Evolutionary conservation across 2,797 vertebrate species (phyloP).

Genomic region (Cryptoprocta ferox): DNA sequence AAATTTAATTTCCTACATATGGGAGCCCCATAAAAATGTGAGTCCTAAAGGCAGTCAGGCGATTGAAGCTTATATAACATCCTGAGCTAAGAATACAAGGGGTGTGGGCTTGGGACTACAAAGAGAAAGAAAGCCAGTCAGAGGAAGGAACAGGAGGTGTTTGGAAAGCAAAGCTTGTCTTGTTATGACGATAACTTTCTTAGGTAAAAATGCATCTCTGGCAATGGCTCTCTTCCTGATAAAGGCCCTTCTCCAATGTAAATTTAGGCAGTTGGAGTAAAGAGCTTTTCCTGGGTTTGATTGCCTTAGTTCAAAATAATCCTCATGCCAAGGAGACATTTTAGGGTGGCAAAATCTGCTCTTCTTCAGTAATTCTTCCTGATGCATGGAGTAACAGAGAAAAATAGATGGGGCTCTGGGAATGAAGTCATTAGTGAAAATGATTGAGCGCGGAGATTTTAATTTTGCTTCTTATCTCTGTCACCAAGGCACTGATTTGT

Average conservation of each 20-base stretch:
- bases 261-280: background rate
- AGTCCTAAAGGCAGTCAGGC: background rate
- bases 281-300: background rate
- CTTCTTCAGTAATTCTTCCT: background rate
- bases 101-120: background rate
- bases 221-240: background rate
- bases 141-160: background rate
- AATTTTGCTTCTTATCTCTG: conserved; percentile 64
- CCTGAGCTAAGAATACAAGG: background rate
- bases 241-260: background rate
- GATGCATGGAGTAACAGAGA: background rate
- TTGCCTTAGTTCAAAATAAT: background rate
- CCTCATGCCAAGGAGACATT: background rate
- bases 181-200: background rate
- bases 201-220: background rate
- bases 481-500: background rate
- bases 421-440: conserved; percentile 66
- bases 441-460: conserved; percentile 31
- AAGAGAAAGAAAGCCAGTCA: background rate
- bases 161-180: background rate
- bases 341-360: background rate
- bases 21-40: background rate
- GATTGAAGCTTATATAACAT: background rate
- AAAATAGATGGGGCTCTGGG: conserved; percentile 25
- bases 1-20: background rate